Evolutionary conservation across 1,140 invertebrate species (phyloP), one percentile per base, ranked within the genome.

Genomic region (Pentalonia nigronervosa): DNA sequence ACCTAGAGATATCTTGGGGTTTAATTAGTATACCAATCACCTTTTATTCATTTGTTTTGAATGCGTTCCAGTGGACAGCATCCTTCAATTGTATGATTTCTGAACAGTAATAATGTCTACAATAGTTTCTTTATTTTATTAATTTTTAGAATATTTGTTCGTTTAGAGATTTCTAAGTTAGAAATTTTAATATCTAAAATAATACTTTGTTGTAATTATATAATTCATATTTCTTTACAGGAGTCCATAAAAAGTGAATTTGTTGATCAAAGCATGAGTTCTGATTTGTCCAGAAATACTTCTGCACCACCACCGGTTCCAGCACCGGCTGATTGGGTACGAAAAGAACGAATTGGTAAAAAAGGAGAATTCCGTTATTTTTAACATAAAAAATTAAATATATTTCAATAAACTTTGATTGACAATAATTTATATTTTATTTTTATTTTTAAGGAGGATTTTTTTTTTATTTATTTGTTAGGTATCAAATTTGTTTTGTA

Each of bases 311-410:
- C 95, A 94, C 95, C 95, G 47, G 95, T 95, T 34, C 96, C 96
- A 41, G 96, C 96, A n/a, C 95, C 96, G 8, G 96, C 97, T 34
- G 97, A 98, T 95, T 97, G 97, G 97, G 97, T 98, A 94, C 97
- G 97, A 94, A 97, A 97, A 95, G 97, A 98, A 95, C 96, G 98
- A 94, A 97, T 98, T 94, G 98, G 98, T 95, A 98, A 98, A 96
- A 98, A 98, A 96, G 98, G 98, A 96, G 98, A 99, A 96, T 99
- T 99, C 95, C 97, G 98, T 95, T 99, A 99, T 96, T 99, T 99
- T 96, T 99, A 90, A 47, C n/a, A 30, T 17, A 88, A 48, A 14
- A n/a, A 2, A 23, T 6, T 45, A 36, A 88, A n/a, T 41, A 41
- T 36, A 56, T 36, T 56, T 41, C 11, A 60, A 60, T 41, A 20